Evolutionary conservation across 2,888 invertebrate species (phyloP), one percentile per base, ranked within the genome.

Genomic region (Heliothis peltigera): DNA sequence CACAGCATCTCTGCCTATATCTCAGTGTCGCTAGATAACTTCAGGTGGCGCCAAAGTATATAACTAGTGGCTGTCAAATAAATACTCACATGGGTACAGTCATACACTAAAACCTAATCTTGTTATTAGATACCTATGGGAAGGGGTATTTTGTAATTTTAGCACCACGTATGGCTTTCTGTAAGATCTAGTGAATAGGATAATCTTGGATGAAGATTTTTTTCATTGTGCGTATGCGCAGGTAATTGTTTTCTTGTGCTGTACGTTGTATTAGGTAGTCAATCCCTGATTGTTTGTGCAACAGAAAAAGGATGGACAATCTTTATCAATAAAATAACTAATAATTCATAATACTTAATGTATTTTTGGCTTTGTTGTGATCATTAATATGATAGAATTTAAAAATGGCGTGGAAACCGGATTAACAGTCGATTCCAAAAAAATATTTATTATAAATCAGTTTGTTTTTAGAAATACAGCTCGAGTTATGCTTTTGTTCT

Each of bases 91-190:
- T n/a, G n/a, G n/a, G n/a, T 12, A 32, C 43, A 15, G 19, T 32
- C 17, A 28, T 62, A 54, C 42, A 32, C 55, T 49, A 69, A 61
- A 61, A 65, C 61, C 57, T 65, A 74, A 74, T 75, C 63, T 75
- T 52, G 52, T 59, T 68, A 79, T 70, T 64, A 46, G 80, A 80
- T 79, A 79, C 66, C 56, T 68, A 54, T 79, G 80, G 53, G 77
- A 80, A 79, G 64, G 63, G 64, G 62, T 74, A 70, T 73, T 70
- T 70, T 75, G 68, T 70, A 64, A 53, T 51, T 66, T 70, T 75
- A 70, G 42, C 56, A 57, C 49, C 57, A 22, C 35, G 66, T 73
- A 73, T 80, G 77, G 22, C 64, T 79, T 77, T 69, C 80, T 63
- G 54, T 52, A 52, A 52, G 64, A 67, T 70, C 53, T 64, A 68